phyloP scores from a whole-genome alignment of 2,113 vertebrate species.

The Piliocolobus tephrosceles region DNA sequence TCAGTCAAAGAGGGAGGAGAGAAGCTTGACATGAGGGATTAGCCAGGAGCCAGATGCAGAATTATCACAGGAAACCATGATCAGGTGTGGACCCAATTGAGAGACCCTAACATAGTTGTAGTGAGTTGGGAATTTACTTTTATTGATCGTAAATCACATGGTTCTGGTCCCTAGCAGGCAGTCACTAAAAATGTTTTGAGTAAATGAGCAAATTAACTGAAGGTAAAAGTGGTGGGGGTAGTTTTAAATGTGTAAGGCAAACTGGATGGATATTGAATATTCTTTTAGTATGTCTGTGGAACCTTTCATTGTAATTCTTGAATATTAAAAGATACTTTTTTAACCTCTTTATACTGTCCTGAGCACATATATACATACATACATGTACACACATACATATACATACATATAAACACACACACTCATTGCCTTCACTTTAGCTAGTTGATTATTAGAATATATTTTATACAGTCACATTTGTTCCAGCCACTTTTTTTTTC shows the following conservation, averaged over 20 bases:
- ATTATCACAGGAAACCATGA: neutral
- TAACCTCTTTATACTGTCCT: neutral
- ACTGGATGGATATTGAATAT: neutral
- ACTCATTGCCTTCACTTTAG: neutral
- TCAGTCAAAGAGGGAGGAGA: neutral
- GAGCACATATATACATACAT: no score
- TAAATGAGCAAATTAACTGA: neutral
- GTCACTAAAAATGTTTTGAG: neutral
- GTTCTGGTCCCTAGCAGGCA: neutral
- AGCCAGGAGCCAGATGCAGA: neutral
- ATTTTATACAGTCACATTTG: neutral
- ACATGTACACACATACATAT: no score
- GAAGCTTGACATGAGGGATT: neutral
- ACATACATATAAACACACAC: neutral
- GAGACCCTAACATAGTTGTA: neutral
- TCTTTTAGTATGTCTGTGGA: neutral
- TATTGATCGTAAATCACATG: neutral
- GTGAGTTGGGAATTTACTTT: neutral
- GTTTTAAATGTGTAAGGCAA: neutral
- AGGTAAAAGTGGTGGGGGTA: neutral
- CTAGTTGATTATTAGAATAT: neutral
- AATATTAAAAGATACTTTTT: neutral
- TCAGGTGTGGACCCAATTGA: no score
- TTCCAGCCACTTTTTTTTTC: neutral
- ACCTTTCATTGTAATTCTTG: conserved; percentile 18